Evolutionary conservation across 2,888 invertebrate genomes (phyloP).

Genomic region (Phyllotreta striolata): DNA sequence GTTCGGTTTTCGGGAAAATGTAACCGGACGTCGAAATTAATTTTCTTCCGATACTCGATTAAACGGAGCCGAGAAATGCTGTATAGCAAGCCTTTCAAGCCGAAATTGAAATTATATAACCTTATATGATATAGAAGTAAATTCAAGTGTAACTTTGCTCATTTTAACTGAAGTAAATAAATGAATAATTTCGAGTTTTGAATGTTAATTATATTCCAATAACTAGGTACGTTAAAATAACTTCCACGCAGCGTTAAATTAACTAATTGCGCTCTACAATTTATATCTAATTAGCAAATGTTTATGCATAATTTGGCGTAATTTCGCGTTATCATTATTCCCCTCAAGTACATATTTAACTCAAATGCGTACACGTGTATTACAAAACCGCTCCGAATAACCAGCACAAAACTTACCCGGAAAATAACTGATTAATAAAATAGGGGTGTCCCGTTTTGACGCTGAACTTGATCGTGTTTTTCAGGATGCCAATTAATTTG

Average conservation of each 20-base stretch:
- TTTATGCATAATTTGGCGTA: not conserved
- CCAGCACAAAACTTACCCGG: conserved; percentile 58
- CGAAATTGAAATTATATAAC: too few relatives aligned
- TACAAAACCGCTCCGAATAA: too few relatives aligned
- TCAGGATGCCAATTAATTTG: conserved; percentile 59
- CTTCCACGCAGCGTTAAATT: too few relatives aligned
- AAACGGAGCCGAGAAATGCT: not conserved
- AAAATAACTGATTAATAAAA: conserved; percentile 67
- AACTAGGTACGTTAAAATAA: not conserved
- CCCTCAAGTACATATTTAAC: too few relatives aligned
- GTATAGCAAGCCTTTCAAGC: too few relatives aligned
- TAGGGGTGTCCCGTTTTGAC: conserved; percentile 68
- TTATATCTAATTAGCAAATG: too few relatives aligned
- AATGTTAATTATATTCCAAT: not conserved
- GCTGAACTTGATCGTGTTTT: conserved; percentile 64
- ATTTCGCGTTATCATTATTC: not conserved
- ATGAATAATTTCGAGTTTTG: too few relatives aligned
- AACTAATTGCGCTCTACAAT: too few relatives aligned
- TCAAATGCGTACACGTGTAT: too few relatives aligned
- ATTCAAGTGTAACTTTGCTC: too few relatives aligned
- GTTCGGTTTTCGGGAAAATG: conserved; percentile 2
- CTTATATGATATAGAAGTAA: too few relatives aligned
- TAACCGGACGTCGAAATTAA: conserved; percentile 10
- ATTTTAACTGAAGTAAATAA: too few relatives aligned
- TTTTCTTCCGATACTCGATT: conserved; percentile 37